Conservation (phyloP, 2,888 invertebrate genomes). For the Tipula lateralis region DNA sequence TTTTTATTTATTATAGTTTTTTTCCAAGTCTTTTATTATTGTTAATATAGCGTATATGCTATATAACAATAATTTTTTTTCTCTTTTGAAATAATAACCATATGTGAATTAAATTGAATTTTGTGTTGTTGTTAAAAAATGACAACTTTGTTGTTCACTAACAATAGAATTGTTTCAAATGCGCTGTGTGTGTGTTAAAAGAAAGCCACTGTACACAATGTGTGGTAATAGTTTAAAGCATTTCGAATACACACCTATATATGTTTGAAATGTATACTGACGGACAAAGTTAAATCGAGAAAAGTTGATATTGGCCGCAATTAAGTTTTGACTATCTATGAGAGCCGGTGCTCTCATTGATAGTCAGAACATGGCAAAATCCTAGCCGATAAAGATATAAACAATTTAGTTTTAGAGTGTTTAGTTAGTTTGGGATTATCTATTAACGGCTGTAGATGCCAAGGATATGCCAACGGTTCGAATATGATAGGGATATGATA, state of each 20-base stretch:
- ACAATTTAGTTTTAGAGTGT: too few species aligned
- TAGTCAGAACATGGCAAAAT: too few species aligned
- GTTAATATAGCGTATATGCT: not conserved
- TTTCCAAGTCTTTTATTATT: not conserved
- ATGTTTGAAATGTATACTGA: not conserved
- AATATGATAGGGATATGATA: too few species aligned
- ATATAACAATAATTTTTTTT: not conserved
- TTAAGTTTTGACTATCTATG: too few species aligned
- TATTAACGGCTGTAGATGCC: too few species aligned
- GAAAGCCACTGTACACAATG: not conserved
- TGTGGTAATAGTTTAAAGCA: not conserved
- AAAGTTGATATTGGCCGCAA: too few species aligned
- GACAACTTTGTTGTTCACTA: not conserved
- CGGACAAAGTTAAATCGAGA: too few species aligned
- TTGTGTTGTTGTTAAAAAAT: not conserved
- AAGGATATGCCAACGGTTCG: too few species aligned
- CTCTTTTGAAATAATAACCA: not conserved
- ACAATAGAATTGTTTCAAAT: not conserved
- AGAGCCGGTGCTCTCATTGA: too few species aligned
- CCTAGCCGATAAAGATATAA: too few species aligned
- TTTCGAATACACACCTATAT: not conserved
- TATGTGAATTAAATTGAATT: slow-evolving; percentile 1
- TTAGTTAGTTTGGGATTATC: too few species aligned
- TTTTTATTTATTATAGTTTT: not conserved
- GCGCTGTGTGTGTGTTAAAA: not conserved